A percentile compares a stretch with the other conserved stretches of the same genome.
Conservation (phyloP, 2,113 vertebrate genomes). For the Myotis lucifugus region DNA sequence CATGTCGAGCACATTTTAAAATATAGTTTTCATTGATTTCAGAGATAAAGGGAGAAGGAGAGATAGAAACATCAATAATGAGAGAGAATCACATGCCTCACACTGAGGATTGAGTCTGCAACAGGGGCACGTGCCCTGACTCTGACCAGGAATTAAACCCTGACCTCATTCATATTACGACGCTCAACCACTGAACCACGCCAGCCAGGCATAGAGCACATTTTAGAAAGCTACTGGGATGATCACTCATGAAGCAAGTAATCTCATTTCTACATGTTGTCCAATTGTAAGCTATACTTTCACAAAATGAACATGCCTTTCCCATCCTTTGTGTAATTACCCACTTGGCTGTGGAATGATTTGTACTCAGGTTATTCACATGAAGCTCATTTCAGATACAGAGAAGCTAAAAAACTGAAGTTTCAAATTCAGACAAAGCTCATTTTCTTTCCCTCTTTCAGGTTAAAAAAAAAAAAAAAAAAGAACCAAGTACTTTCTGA, state of each 20-base stretch:
- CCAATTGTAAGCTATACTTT: neutral
- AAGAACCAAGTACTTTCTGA: neutral
- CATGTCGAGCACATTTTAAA: neutral
- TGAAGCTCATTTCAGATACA: neutral
- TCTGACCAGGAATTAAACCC: too few species aligned
- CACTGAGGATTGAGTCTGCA: too few species aligned
- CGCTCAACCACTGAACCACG: too few species aligned
- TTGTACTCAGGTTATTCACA: neutral
- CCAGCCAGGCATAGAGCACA: neutral
- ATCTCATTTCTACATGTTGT: neutral
- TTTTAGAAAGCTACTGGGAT: conserved; percentile 25
- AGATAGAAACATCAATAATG: too few species aligned
- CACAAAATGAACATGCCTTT: neutral
- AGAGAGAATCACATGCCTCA: too few species aligned
- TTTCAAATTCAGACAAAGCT: neutral
- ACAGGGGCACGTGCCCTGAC: too few species aligned
- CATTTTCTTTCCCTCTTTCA: neutral
- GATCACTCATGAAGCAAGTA: neutral
- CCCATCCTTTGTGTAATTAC: neutral
- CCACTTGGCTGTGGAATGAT: neutral
- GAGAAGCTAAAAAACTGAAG: neutral
- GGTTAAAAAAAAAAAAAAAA: too few species aligned
- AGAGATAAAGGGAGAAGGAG: too few species aligned
- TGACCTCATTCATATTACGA: too few species aligned
- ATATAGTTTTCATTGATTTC: neutral